Conservation (phyloP, 2,113 vertebrate genomes). For the Emydura subglobosa region DNA sequence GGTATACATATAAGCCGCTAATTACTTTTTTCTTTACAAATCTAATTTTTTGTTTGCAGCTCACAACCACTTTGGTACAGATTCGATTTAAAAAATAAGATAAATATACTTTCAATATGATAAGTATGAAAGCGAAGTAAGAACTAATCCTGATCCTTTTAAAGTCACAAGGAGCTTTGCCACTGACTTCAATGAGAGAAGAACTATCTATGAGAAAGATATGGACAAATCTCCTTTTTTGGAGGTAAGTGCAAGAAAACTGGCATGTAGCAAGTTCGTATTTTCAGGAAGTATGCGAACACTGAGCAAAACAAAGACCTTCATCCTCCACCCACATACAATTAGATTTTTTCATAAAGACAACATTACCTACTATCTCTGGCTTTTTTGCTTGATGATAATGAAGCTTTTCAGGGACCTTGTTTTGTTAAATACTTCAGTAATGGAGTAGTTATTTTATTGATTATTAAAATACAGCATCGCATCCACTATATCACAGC, state of each 20-base stretch:
- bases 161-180: background rate
- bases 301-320: background rate
- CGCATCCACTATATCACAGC: background rate
- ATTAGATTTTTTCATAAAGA: background rate
- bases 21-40: slow-evolving; percentile 27
- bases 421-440: background rate
- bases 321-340: accelerated
- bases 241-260: background rate
- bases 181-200: background rate
- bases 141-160: background rate
- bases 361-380: background rate
- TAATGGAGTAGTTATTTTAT: background rate
- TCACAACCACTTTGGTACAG: background rate
- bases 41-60: background rate
- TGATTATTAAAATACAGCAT: background rate
- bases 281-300: background rate
- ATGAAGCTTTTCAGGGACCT: background rate
- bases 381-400: background rate
- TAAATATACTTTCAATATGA: background rate
- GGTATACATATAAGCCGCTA: background rate
- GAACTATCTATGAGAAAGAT: background rate
- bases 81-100: slow-evolving; percentile 2
- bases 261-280: background rate
- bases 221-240: background rate
- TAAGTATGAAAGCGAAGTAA: background rate